These are phyloP conservation scores for Thecophora atra DNA, from an alignment of 2,888 invertebrate genomes.

Conservation along the genomic window DNA sequence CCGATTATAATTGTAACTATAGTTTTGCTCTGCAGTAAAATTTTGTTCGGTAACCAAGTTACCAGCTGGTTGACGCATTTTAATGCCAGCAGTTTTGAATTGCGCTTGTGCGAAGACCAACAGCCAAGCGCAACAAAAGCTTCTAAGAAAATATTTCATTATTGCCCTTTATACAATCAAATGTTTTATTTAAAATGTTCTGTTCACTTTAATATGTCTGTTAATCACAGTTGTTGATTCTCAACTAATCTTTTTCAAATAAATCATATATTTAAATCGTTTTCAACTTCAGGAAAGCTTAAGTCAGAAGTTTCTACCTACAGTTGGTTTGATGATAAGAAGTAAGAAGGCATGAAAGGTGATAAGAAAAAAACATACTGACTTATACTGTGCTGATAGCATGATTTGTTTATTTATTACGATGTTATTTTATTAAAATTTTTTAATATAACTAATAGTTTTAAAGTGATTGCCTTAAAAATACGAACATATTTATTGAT, in stretches of 20 bases:
- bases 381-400: neutral
- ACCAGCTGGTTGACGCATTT: conserved; percentile 53
- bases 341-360: neutral
- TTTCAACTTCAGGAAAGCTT: conserved; percentile 5
- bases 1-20: conserved; percentile 39
- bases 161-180: neutral
- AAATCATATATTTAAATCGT: neutral
- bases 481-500: neutral
- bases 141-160: conserved; percentile 44
- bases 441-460: neutral
- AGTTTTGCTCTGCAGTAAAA: conserved; percentile 27
- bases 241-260: conserved; percentile 41
- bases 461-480: neutral
- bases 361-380: neutral
- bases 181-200: neutral
- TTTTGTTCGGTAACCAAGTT: conserved; percentile 39
- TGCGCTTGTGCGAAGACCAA: conserved; percentile 47
- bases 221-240: conserved; percentile 35
- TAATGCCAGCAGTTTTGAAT: conserved; percentile 58
- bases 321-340: neutral
- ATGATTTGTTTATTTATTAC: conserved; percentile 1
- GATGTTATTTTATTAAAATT: neutral
- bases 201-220: conserved; percentile 39
- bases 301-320: neutral
- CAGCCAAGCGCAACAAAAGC: conserved; percentile 18